These are phyloP conservation scores for Pachyuromys duprasi DNA, from an alignment of 2,797 vertebrate genomes.

Conservation along the genomic window DNA sequence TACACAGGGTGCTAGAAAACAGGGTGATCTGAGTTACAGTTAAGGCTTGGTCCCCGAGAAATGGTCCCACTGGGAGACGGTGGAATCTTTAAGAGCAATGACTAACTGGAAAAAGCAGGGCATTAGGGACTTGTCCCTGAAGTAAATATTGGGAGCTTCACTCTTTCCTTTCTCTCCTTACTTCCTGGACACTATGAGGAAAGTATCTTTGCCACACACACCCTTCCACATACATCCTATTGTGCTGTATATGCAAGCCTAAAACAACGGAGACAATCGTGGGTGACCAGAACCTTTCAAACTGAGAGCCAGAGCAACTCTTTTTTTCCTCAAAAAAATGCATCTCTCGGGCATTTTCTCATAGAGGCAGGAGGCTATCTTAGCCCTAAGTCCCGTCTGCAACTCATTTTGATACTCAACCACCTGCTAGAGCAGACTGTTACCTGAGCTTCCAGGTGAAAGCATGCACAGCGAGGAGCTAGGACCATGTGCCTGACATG, in stretches of 20 bases:
- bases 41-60: neutral
- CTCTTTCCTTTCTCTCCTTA: neutral
- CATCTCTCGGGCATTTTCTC: neutral
- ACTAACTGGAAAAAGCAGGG: neutral
- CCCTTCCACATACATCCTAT: accelerated
- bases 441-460: accelerated
- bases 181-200: neutral
- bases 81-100: neutral
- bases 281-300: neutral
- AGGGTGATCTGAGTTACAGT: no score
- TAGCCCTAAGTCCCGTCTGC: neutral
- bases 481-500: accelerated
- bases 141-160: neutral
- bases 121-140: no score
- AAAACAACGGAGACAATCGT: neutral
- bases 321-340: neutral
- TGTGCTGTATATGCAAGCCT: neutral
- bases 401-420: neutral
- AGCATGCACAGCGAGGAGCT: neutral
- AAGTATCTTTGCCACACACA: neutral
- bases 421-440: accelerated
- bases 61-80: neutral
- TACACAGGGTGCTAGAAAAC: accelerated
- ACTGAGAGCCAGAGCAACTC: neutral
- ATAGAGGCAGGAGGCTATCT: neutral